These are phyloP conservation scores for Mirounga angustirostris DNA, from an alignment of 2,113 vertebrate species.

Conservation along the genomic window DNA sequence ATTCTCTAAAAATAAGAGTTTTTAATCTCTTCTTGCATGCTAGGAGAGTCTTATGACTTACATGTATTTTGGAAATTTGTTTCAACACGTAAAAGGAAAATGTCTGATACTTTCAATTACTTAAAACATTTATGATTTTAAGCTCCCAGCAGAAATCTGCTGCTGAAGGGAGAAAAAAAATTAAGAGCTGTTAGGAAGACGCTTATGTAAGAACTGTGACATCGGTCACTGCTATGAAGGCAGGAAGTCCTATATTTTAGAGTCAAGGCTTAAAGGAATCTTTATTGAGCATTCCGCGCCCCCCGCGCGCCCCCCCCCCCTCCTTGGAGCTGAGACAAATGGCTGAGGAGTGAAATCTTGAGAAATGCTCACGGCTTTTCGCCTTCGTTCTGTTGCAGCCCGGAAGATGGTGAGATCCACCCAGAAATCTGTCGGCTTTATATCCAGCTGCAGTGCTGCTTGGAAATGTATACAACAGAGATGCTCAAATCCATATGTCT, in stretches of 20 bases:
- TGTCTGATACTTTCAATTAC: slow-evolving; percentile 73
- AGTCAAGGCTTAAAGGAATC: slow-evolving; percentile 41
- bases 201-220: slow-evolving; percentile 76
- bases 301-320: background rate
- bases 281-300: slow-evolving; percentile 14
- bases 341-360: slow-evolving; percentile 63
- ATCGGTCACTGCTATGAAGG: slow-evolving; percentile 59
- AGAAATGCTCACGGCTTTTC: slow-evolving; percentile 70
- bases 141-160: slow-evolving; percentile 62
- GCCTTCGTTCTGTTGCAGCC: slow-evolving; percentile 88
- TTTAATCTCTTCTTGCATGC: slow-evolving; percentile 61
- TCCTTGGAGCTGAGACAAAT: background rate
- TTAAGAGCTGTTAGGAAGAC: slow-evolving; percentile 63
- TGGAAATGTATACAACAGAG: slow-evolving; percentile 99
- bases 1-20: slow-evolving; percentile 65
- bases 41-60: slow-evolving; percentile 58
- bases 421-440: slow-evolving; percentile 98
- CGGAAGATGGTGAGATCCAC: slow-evolving; percentile 98
- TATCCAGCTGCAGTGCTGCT: slow-evolving; percentile 98
- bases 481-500: slow-evolving; percentile 99
- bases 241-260: slow-evolving; percentile 63
- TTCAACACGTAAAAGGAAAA: slow-evolving; percentile 65
- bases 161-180: background rate
- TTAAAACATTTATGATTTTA: slow-evolving; percentile 75
- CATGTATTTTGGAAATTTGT: slow-evolving; percentile 72